A percentile compares a stretch with the other conserved stretches of the same genome.
Evolutionary conservation across 2,113 vertebrate species (phyloP).

Genomic region (Seriola aureovittata): DNA sequence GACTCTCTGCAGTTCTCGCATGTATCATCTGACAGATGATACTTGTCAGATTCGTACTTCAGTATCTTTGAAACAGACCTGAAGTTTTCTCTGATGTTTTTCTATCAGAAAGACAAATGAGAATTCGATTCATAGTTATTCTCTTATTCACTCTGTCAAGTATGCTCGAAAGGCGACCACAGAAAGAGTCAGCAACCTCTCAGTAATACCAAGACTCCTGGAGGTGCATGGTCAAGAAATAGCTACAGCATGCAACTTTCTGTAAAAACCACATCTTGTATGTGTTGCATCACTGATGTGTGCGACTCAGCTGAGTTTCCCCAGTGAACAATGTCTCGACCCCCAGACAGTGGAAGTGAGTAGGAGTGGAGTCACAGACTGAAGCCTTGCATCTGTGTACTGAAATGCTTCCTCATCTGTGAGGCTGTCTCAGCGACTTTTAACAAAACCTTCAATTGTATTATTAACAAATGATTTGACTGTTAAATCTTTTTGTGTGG

Average conservation of each 20-base stretch:
- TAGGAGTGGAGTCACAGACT: conserved; percentile 44
- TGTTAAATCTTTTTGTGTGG: conserved; percentile 18
- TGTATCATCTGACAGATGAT: neutral
- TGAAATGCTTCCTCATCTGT: conserved; percentile 4
- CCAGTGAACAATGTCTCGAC: conserved; percentile 45
- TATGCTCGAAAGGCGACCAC: conserved; percentile 13
- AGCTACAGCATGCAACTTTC: neutral
- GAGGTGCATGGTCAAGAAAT: neutral
- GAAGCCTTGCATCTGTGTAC: neutral
- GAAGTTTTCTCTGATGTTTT: neutral
- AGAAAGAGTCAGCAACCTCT: conserved; percentile 21
- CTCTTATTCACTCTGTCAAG: conserved; percentile 17
- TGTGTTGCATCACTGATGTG: conserved; percentile 45
- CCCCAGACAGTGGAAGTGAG: conserved; percentile 53
- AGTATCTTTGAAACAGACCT: neutral
- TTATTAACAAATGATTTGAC: conserved; percentile 37
- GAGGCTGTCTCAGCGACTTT: neutral
- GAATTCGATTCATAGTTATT: neutral
- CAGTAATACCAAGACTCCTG: neutral
- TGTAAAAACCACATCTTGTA: conserved; percentile 38
- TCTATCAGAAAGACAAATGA: neutral
- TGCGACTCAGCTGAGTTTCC: conserved; percentile 45
- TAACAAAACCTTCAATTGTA: conserved; percentile 25
- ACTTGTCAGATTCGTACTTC: neutral
- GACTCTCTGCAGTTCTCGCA: neutral